These are phyloP conservation scores for Drosophila austrosaltans DNA, from an alignment of 2,888 invertebrate species.

Conservation along the genomic window DNA sequence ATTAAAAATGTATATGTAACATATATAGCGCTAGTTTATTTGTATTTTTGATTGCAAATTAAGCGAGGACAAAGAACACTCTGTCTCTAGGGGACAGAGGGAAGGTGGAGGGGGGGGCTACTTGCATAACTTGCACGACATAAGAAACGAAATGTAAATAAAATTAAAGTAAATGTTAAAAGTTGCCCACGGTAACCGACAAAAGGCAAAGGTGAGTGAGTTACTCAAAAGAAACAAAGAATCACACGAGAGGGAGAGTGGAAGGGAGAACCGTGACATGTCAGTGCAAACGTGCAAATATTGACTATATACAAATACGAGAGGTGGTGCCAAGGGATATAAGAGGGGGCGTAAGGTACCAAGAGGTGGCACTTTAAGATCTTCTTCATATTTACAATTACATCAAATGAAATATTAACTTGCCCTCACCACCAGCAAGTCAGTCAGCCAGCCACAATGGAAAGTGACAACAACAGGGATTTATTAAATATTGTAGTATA, in stretches of 20 bases:
- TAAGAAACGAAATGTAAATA: slow-evolving; percentile 24
- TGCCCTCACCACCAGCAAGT: background rate
- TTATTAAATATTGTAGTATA: slow-evolving; percentile 3
- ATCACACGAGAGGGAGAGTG: slow-evolving; percentile 17
- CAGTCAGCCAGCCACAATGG: too few species aligned
- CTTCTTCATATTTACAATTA: slow-evolving; percentile 3
- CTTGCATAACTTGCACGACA: background rate
- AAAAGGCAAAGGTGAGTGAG: slow-evolving; percentile 13
- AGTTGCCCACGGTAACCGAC: slow-evolving; percentile 24
- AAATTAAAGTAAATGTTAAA: slow-evolving; percentile 51
- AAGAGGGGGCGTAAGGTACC: background rate
- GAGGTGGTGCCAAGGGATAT: background rate
- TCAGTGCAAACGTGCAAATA: background rate
- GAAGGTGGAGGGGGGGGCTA: background rate
- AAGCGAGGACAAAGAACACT: background rate
- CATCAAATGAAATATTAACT: slow-evolving; percentile 7
- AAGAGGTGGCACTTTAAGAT: background rate
- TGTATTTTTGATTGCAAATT: slow-evolving; percentile 7
- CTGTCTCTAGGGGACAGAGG: background rate
- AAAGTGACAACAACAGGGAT: background rate
- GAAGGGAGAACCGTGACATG: background rate
- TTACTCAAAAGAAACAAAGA: slow-evolving; percentile 23
- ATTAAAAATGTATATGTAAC: slow-evolving; percentile 38
- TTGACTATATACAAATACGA: background rate
- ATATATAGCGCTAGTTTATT: background rate